These are phyloP conservation scores for Ypsolopha sequella DNA, from an alignment of 2,888 invertebrate species.

Conservation along the genomic window DNA sequence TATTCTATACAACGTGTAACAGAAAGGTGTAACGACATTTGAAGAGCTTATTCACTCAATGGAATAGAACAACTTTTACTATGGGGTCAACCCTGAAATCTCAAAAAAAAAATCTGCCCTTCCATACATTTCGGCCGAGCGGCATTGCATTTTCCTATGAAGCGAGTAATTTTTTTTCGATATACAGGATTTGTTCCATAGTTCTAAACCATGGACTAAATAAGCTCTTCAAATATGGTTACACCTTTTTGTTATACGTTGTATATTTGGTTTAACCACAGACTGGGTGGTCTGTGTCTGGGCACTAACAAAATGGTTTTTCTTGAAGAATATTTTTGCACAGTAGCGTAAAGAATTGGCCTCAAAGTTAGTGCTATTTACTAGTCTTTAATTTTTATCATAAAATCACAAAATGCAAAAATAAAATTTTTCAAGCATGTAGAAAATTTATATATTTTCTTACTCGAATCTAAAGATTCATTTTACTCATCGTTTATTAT, in stretches of 20 bases:
- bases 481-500: conserved; percentile 9
- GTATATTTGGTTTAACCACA: not conserved
- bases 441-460: not conserved
- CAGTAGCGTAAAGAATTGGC: not conserved
- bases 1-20: not conserved
- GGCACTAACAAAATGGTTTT: conserved; percentile 2
- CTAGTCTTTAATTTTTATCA: not conserved
- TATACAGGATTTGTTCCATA: too few relatives aligned
- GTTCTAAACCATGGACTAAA: too few relatives aligned
- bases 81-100: too few relatives aligned
- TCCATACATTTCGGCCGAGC: too few relatives aligned
- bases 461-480: not conserved
- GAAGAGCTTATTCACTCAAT: too few relatives aligned
- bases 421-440: not conserved
- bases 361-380: not conserved
- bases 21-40: too few relatives aligned
- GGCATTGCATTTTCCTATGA: too few relatives aligned
- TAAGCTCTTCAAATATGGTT: too few relatives aligned
- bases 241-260: too few relatives aligned
- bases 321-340: not conserved
- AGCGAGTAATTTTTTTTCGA: too few relatives aligned
- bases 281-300: not conserved
- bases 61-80: too few relatives aligned
- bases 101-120: too few relatives aligned
- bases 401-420: conserved; percentile 1